These are phyloP conservation scores for Geodia barretti DNA, from an alignment of 37 sponge, comb jelly and placozoan genomes.

Conservation along the genomic window DNA sequence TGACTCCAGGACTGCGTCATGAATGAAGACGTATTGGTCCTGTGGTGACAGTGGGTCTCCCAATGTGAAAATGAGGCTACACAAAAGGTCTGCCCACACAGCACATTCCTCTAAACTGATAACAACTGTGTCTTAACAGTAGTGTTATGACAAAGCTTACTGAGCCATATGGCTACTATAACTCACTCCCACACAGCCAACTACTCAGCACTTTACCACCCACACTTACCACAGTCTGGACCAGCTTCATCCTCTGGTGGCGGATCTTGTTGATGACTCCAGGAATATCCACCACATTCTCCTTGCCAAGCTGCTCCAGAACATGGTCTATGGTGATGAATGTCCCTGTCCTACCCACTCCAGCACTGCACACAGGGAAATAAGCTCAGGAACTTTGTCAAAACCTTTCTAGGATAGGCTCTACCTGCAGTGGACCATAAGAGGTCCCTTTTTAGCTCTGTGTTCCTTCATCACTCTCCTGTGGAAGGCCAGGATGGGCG, in stretches of 20 bases:
- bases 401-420: too few relatives aligned
- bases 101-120: too few relatives aligned
- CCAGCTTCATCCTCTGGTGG: conserved; percentile 70
- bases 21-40: conserved; percentile 30
- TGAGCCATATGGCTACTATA: too few relatives aligned
- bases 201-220: too few relatives aligned
- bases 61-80: too few relatives aligned
- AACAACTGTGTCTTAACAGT: too few relatives aligned
- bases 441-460: conserved; percentile 9
- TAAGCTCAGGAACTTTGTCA: background rate
- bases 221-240: conserved; percentile 49
- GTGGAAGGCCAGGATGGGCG: conserved; percentile 52
- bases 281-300: conserved; percentile 59
- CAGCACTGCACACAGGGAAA: conserved; percentile 72
- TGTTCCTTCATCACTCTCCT: conserved; percentile 26
- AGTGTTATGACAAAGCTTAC: too few relatives aligned
- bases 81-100: too few relatives aligned
- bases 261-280: conserved; percentile 48
- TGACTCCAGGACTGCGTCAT: conserved; percentile 38
- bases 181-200: too few relatives aligned
- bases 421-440: conserved; percentile 71
- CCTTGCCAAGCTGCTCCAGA: conserved; percentile 56
- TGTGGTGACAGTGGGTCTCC: background rate
- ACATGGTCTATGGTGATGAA: conserved; percentile 65
- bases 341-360: conserved; percentile 85